Evolutionary conservation across 2,113 vertebrate genomes (phyloP).

Genomic region (Entosphenus tridentatus): DNA sequence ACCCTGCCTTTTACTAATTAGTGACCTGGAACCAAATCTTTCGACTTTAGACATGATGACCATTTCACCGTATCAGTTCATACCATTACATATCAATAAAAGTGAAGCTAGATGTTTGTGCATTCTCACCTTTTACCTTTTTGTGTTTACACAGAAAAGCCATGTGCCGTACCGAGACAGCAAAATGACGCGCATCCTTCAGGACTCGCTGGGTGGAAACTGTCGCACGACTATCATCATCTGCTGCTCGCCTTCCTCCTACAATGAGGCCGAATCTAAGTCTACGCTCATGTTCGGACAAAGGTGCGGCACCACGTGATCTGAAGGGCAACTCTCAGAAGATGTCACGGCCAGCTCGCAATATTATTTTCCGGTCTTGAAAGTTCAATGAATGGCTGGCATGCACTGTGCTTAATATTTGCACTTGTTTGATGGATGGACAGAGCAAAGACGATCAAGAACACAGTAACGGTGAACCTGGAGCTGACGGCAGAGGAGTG

Average conservation of each 20-base stretch:
- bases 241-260: conserved; percentile 68
- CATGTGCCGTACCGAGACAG: conserved; percentile 81
- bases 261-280: conserved; percentile 74
- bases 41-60: no score
- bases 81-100: no score
- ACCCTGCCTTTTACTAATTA: no score
- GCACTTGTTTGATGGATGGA: no score
- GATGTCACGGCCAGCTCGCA: no score
- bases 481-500: conserved; percentile 78
- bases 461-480: conserved; percentile 71
- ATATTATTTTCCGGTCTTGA: no score
- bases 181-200: conserved; percentile 84
- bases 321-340: background rate
- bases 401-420: no score
- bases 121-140: background rate
- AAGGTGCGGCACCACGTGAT: conserved; percentile 25
- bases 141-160: conserved; percentile 34
- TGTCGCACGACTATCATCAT: conserved; percentile 82
- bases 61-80: no score
- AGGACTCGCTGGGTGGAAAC: conserved; percentile 75
- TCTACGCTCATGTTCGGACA: conserved; percentile 83
- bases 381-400: no score
- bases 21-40: no score
- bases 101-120: background rate
- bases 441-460: conserved; percentile 87